Evolutionary conservation across 2,888 invertebrate genomes (phyloP).

Genomic region (Tyria jacobaeae): DNA sequence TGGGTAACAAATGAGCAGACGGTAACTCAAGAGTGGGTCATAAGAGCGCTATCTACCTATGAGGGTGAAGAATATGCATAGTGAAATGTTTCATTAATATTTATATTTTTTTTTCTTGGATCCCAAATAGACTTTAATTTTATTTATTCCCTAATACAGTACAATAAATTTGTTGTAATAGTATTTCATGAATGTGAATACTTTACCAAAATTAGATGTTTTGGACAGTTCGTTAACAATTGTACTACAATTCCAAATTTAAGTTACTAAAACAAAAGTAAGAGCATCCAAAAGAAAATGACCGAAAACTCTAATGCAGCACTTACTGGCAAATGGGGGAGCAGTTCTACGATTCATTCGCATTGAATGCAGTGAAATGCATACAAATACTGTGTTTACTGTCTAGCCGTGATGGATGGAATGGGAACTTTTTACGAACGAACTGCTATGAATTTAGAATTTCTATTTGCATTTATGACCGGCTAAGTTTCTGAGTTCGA

Average conservation of each 20-base stretch:
- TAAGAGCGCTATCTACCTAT: too few relatives aligned
- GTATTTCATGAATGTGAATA: too few relatives aligned
- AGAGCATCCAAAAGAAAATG: neutral
- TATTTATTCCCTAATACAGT: too few relatives aligned
- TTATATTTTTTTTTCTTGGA: too few relatives aligned
- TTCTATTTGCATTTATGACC: constrained; percentile 33
- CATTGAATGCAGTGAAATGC: constrained; percentile 59
- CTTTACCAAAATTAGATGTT: too few relatives aligned
- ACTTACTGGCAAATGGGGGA: constrained; percentile 18
- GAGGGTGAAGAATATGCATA: too few relatives aligned
- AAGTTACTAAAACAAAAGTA: neutral
- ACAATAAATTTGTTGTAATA: too few relatives aligned
- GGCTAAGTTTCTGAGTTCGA: constrained; percentile 11
- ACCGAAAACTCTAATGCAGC: constrained; percentile 10
- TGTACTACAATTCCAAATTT: neutral
- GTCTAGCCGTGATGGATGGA: constrained; percentile 59
- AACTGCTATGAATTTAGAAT: constrained; percentile 36
- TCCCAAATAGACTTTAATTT: too few relatives aligned
- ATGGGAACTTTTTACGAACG: constrained; percentile 33
- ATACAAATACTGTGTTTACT: constrained; percentile 66
- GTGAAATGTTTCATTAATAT: too few relatives aligned
- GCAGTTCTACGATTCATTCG: constrained; percentile 20
- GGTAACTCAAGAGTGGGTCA: too few relatives aligned
- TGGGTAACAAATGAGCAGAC: too few relatives aligned
- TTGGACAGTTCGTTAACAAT: neutral